Base-by-base conservation (phyloP, 1,140 invertebrate species). In the Apocrypta bakeri region DNA sequence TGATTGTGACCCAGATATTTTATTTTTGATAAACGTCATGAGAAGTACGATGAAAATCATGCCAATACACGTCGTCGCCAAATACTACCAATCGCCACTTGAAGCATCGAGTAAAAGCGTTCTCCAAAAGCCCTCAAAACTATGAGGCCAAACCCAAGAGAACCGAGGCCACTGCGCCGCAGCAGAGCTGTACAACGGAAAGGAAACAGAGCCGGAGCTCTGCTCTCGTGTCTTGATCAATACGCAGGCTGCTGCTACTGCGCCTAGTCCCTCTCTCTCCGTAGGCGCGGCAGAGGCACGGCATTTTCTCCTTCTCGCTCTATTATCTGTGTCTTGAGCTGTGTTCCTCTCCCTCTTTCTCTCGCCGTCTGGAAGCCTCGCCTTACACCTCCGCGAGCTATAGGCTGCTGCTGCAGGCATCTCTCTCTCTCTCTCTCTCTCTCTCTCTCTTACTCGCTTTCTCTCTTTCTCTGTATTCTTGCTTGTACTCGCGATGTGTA, bases 201-300 rank as follows among this genome's bases (percentile, higher is more conserved):
- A 90, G 88, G 89, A 88, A 89, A 89, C 87, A 90, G 89, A 89
- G 90, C 89, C 90, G 90, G 89, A 90, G 74, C 24, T 4, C 17
- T 31, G 73, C 61, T 24, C 40, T 76, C 24, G 31, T 77, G 87
- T 90, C 90, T 91, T 92, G 91, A 92, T 92, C 90, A 91, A 91
- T 92, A 92, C 90, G 90, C 90, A 87, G 88, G 90, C 90, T 56
- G 48, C 90, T 91, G 90, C 88, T 86, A 86, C 86, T 86, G 84
- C 79, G 79, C 79, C 79, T 81, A 81, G 72, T 68, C 72, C 17
- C 78, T 37, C 24, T 66, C 64, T 66, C 64, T 66, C 64, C 42
- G 90, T 90, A 91, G 88, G 88, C 89, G 89, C 88, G 88, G 87
- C 89, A 87, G 86, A 85, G 83, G 86, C 85, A 86, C 85, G 85